phyloP scores from a whole-genome alignment of 1,140 invertebrate species.

The Bombus soroeensis region DNA sequence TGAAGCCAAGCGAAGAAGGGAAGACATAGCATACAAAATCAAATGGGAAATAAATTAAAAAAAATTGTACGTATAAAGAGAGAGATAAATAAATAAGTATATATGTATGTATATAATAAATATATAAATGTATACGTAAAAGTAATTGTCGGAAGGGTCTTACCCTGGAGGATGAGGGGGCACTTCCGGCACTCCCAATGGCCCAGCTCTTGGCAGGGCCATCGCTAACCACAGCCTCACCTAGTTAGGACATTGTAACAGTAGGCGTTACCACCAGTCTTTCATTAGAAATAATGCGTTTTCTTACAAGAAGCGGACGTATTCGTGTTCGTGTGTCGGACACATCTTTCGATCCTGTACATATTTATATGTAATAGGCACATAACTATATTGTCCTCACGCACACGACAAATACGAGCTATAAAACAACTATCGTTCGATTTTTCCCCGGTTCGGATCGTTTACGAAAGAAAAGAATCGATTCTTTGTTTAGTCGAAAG shows the following conservation, averaged over 20 bases:
- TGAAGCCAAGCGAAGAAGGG: slow-evolving; percentile 82
- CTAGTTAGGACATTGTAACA: slow-evolving; percentile 82
- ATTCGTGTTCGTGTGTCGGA: slow-evolving; percentile 12
- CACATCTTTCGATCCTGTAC: slow-evolving; percentile 22
- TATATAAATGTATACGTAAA: slow-evolving; percentile 71
- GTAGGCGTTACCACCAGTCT: slow-evolving; percentile 70
- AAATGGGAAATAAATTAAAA: slow-evolving; percentile 65
- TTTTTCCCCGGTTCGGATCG: background rate
- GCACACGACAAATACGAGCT: background rate
- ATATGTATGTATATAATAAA: slow-evolving; percentile 17
- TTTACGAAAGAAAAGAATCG: background rate
- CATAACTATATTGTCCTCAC: background rate
- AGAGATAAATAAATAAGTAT: slow-evolving; percentile 36
- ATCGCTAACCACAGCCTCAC: slow-evolving; percentile 83
- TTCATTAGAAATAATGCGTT: slow-evolving; percentile 69
- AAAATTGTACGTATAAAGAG: slow-evolving; percentile 17
- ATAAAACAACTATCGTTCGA: background rate
- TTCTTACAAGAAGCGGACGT: slow-evolving; percentile 59
- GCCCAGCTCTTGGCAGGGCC: slow-evolving; percentile 83
- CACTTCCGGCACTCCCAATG: slow-evolving; percentile 82
- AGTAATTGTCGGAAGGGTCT: slow-evolving; percentile 84
- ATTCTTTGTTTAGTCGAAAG: background rate
- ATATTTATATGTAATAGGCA: background rate
- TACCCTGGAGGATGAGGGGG: slow-evolving; percentile 85
- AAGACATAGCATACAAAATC: slow-evolving; percentile 81